Base-by-base conservation (phyloP, 2,888 invertebrate genomes). In the Clistopyga incitator region DNA sequence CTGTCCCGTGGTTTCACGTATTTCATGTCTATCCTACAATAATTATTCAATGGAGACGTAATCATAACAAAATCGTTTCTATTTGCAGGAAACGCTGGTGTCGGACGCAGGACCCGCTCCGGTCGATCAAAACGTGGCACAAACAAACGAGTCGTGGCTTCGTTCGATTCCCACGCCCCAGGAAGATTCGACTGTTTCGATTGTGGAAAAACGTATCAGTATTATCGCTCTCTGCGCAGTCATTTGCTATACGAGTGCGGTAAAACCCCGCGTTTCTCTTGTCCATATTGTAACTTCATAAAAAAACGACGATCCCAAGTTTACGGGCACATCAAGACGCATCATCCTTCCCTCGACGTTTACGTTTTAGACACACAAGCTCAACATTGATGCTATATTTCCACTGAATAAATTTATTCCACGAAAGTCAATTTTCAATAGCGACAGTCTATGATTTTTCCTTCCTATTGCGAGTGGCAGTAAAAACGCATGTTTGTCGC, bases 221-320 rank as follows among this genome's bases (percentile, higher is more conserved):
- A 85, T 83, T 82, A 82, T 77, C 82, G 82, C 34, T 79, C 78
- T 50, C 59, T 85, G 52, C 81, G 76, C 25, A 76, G 82, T 68
- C 87, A 88, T 47, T 89, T 88, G 67, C 54, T 70, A 6, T 92
- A 91, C 86, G 93, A 93, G 82, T 93, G 93, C 82, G 92, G 92
- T 50, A 90, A 91, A 82, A 88, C 88, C 23, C 92, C 92, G 1
- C 87, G 91, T 52, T 93, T 92, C 84, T 88, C 87, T 38, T 93
- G 93, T 68, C 89, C 89, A 0, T 90, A 91, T 77, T 93, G 93
- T 76, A 82, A 78, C 15, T 91, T 90, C 75, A 87, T 87, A 20
- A 85, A 88, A 11, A 91, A 91, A 72, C 90, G 90, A 64, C 88
- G 90, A 10, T 87, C 88, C 4, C 91, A 92, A 80, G 86, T 92